phyloP scores from a whole-genome alignment of 2,888 invertebrate species.

The Apodemia hepburni region DNA sequence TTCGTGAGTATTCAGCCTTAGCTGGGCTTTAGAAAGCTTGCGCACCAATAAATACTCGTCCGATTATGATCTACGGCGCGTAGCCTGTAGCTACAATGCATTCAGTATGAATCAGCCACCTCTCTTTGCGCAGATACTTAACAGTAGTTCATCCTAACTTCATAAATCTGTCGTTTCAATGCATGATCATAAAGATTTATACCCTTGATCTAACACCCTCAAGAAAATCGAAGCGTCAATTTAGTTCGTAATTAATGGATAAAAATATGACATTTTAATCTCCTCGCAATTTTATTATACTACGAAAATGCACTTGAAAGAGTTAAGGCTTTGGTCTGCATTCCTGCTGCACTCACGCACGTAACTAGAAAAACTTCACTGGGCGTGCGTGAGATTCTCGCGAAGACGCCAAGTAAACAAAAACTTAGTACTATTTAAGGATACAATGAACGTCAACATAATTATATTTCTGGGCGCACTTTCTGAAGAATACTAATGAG shows the following conservation, averaged over 20 bases:
- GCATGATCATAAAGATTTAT: constrained; percentile 39
- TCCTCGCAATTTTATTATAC: constrained; percentile 16
- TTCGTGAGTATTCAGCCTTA: constrained; percentile 48
- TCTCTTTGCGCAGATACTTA: constrained; percentile 38
- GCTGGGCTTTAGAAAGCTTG: constrained; percentile 64
- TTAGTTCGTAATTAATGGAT: constrained; percentile 15
- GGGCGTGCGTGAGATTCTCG: constrained; percentile 30
- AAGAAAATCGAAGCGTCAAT: constrained; percentile 9
- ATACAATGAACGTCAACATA: constrained; percentile 31
- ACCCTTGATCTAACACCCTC: constrained; percentile 18
- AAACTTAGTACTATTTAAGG: constrained; percentile 31
- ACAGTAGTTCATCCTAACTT: constrained; percentile 40
- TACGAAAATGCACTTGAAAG: constrained; percentile 21
- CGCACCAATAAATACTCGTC: constrained; percentile 73
- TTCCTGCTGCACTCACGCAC: constrained; percentile 31
- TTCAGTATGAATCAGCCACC: constrained; percentile 40
- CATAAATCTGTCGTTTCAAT: constrained; percentile 39
- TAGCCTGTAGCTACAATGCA: constrained; percentile 69
- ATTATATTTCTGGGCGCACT: constrained; percentile 29
- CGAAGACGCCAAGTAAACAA: constrained; percentile 29
- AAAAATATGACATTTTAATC: constrained; percentile 24
- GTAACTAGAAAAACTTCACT: constrained; percentile 30
- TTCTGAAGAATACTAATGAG: constrained; percentile 25
- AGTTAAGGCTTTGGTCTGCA: constrained; percentile 26
- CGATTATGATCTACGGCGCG: constrained; percentile 78